Evolutionary conservation across 64 coral and sea anemone genomes (phyloP).

Genomic region (Pocillopora damicornis): DNA sequence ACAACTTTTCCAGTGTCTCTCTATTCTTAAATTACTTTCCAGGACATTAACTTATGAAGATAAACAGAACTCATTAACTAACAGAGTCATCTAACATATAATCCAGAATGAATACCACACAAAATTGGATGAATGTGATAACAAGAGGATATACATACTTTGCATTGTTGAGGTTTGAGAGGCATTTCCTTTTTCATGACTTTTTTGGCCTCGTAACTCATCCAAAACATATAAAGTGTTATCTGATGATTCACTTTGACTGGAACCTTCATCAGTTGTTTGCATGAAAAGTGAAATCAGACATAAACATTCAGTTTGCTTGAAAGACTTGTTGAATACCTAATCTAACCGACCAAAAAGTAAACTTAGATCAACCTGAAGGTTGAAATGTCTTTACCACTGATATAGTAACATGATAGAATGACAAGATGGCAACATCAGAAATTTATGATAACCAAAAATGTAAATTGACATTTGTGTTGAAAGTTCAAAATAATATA

Average conservation of each 20-base stretch:
- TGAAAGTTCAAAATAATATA: not conserved
- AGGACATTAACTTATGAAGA: too few species aligned
- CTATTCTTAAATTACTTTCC: too few species aligned
- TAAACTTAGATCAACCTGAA: too few species aligned
- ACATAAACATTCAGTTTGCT: not conserved
- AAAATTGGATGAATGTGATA: not conserved
- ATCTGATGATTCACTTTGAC: constrained; percentile 24
- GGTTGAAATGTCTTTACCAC: too few species aligned
- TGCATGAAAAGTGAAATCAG: not conserved
- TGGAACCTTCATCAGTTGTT: not conserved
- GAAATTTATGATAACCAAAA: too few species aligned
- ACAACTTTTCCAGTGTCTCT: not conserved
- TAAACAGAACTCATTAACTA: too few species aligned
- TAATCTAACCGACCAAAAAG: not conserved
- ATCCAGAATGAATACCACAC: not conserved
- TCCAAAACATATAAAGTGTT: constrained; percentile 18
- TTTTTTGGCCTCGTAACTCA: not conserved
- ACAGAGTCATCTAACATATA: too few species aligned
- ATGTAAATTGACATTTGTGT: not conserved
- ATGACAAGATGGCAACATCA: too few species aligned
- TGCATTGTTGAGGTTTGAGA: not conserved
- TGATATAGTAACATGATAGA: too few species aligned
- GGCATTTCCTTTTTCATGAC: constrained; percentile 17
- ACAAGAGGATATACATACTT: constrained; percentile 22
- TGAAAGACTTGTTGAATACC: not conserved